Evolutionary conservation across 2,797 vertebrate species (phyloP), one percentile per base, ranked within the genome.

Genomic region (Labeo calbasu): DNA sequence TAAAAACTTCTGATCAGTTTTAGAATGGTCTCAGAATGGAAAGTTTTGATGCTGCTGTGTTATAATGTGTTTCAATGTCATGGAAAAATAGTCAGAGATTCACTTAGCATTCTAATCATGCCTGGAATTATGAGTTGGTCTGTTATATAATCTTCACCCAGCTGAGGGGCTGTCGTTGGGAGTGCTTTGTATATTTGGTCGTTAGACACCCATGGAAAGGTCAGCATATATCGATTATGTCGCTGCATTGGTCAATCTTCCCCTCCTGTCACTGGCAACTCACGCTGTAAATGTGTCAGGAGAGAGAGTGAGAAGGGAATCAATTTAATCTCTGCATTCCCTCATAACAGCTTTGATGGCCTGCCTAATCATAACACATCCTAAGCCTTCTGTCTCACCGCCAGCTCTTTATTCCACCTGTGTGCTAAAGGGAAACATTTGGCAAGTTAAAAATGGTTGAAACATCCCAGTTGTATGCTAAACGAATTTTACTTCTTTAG

Each of bases 211-310:
- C 88, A 90, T 79, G 86, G 86, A 91, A 88, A 93, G 94, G 93
- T 94, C 93, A 92, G 87, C 69, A 85, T 81, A 0, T 92, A 93
- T 93, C 73, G 92, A 93, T 94, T 90, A 88, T 88, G 90, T 89
- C 87, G 88, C 71, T 90, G 90, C 73, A 94, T 92, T 89, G 92
- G 92, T 93, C 88, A 91, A 88, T 90, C 89, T 89, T 90, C 87
- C 90, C 89, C 89, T 87, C 78, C 87, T 89, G 81, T 36, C 73
- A 53, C 46, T 82, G 71, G 77, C 65, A 86, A 69, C 63, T 84
- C 65, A 4, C 15, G 50, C 23, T 82, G 65, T 68, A 85, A 84
- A 88, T 85, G 73, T 85, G 77, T 83, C 77, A 71, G 55, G 48
- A 66, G 51, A 86, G 65, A 84, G 75, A 79, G 84, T 71, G 70